These are phyloP conservation scores for Coenobita brevimanus DNA, from an alignment of 1,140 invertebrate genomes.

Conservation along the genomic window DNA sequence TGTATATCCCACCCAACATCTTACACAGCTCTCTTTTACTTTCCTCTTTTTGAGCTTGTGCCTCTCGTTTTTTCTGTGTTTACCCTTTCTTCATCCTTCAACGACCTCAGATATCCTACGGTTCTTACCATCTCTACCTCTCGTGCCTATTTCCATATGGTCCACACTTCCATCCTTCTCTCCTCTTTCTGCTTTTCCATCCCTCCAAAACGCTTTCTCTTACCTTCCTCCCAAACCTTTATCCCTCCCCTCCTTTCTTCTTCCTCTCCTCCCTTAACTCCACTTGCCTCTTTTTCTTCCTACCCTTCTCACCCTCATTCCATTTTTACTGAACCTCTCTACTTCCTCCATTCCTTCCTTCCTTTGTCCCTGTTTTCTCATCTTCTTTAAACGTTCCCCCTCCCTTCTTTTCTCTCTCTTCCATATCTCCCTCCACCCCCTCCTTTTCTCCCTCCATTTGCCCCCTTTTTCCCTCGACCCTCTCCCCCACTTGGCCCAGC, in stretches of 20 bases:
- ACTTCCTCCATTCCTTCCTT: background rate
- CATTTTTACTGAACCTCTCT: background rate
- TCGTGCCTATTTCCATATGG: too few relatives aligned
- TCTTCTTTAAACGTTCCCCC: background rate
- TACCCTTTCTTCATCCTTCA: too few relatives aligned
- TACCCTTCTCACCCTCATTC: background rate
- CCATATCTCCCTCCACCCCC: background rate
- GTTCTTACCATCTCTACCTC: too few relatives aligned
- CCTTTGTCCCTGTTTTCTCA: background rate
- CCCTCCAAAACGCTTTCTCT: background rate
- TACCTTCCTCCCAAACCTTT: background rate
- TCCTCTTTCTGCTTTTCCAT: background rate
- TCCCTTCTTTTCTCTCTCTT: background rate
- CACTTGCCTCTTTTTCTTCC: background rate
- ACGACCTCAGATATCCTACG: too few relatives aligned
- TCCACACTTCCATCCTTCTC: too few relatives aligned
- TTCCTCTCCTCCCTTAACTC: background rate
- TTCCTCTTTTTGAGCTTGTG: too few relatives aligned
- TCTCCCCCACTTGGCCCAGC: too few relatives aligned
- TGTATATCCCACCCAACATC: too few relatives aligned
- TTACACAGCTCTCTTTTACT: too few relatives aligned
- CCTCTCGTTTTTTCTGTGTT: too few relatives aligned
- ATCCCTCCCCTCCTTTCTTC: background rate
- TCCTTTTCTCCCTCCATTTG: background rate
- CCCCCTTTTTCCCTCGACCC: background rate